These are phyloP conservation scores for Ooceraea biroi DNA, from an alignment of 1,140 invertebrate species.

Conservation along the genomic window DNA sequence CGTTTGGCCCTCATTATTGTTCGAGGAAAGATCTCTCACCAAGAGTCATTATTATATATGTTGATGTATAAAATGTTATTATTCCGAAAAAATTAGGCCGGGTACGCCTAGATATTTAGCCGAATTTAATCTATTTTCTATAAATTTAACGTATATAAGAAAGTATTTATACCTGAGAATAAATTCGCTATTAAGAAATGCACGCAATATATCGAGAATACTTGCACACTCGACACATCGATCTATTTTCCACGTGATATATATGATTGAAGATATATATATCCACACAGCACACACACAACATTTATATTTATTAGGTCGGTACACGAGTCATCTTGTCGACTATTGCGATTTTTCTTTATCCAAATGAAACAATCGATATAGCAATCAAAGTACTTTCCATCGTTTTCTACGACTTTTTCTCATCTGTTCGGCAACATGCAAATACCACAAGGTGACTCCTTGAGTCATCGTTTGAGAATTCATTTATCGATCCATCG, in stretches of 20 bases:
- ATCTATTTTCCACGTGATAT: too few species aligned
- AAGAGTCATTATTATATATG: neutral
- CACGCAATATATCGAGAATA: slow-evolving; percentile 33
- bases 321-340: too few species aligned
- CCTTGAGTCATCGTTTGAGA: too few species aligned
- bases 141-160: slow-evolving; percentile 9
- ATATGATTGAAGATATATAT: too few species aligned
- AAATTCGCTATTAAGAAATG: slow-evolving; percentile 15
- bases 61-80: slow-evolving; percentile 19
- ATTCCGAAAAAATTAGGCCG: slow-evolving; percentile 19
- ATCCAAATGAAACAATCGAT: too few species aligned
- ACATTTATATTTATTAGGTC: slow-evolving; percentile 29
- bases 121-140: slow-evolving; percentile 34
- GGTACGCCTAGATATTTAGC: slow-evolving; percentile 38
- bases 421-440: too few species aligned
- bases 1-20: neutral
- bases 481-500: too few species aligned
- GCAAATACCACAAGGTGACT: too few species aligned
- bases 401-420: too few species aligned
- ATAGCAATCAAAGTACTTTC: too few species aligned
- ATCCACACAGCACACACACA: too few species aligned
- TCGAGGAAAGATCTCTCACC: neutral
- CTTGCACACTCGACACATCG: slow-evolving; percentile 37
- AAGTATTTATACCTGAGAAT: slow-evolving; percentile 16
- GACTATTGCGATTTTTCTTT: too few species aligned